Evolutionary conservation across 2,888 invertebrate species (phyloP), one percentile per base, ranked within the genome.

Genomic region (Sclerodermus sp.): DNA sequence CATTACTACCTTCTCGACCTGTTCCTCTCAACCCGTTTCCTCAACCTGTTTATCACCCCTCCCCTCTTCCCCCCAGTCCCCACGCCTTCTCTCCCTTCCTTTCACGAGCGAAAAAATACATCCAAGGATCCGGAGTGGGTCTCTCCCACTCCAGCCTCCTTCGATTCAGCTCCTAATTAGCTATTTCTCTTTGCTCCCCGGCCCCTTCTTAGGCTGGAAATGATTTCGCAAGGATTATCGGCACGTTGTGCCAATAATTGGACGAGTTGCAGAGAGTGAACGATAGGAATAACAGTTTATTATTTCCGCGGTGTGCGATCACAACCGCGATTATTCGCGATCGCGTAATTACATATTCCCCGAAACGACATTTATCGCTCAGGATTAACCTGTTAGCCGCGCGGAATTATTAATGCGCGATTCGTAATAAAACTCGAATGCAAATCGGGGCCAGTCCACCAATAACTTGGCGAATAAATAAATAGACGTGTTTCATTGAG

Each of bases 381-480:
- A 51, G 39, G 53, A 54, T 54, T 54, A 54, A 54, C 47, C 45
- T 51, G 53, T 54, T 54, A 54, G 44, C 53, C 39, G 23, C 49
- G 34, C 34, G 36, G 42, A 54, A 54, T 54, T 54, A 54, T 51
- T 54, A 54, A 54, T 45, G 47, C 31, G 36, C 31, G 18, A 38
- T n/a, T 39, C 42, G 42, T 54, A 45, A 47, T 53, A 54, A 47
- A 51, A 45, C n/a, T 31, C 37, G 45, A 42, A 51, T 51, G 45
- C 18, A 53, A 51, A 46, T 46, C 13, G 14, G 16, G n/a, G n/a
- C n/a, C n/a, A n/a, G n/a, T n/a, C n/a, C n/a, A n/a, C n/a, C n/a
- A n/a, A n/a, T n/a, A n/a, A n/a, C n/a, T n/a, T n/a, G n/a, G n/a
- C n/a, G n/a, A n/a, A n/a, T n/a, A n/a, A n/a, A n/a, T n/a, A n/a